These are phyloP conservation scores for Phyllopteryx taeniolatus DNA, from an alignment of 2,113 vertebrate genomes.

Conservation along the genomic window DNA sequence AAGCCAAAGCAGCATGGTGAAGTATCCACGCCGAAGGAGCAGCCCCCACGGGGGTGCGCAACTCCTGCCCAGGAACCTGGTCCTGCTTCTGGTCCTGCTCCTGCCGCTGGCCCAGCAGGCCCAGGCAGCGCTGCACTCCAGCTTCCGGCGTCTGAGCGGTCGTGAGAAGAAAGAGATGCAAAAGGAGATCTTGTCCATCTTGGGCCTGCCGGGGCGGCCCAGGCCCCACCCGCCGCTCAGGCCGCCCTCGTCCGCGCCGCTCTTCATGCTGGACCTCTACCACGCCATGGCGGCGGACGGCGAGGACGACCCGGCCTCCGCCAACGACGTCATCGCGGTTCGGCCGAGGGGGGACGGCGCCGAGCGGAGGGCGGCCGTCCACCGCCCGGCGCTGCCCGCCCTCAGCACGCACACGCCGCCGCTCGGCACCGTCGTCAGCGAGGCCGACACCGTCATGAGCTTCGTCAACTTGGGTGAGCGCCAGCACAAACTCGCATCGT, in stretches of 20 bases:
- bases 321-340: slow-evolving; percentile 48
- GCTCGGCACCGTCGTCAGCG: slow-evolving; percentile 78
- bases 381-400: slow-evolving; percentile 69
- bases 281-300: slow-evolving; percentile 81
- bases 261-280: slow-evolving; percentile 95
- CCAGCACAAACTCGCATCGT: neutral
- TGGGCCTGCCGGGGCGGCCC: slow-evolving; percentile 81
- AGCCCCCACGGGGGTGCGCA: slow-evolving; percentile 15
- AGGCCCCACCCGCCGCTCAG: slow-evolving; percentile 73
- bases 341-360: slow-evolving; percentile 44
- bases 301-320: slow-evolving; percentile 50
- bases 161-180: slow-evolving; percentile 89
- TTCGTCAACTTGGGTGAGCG: slow-evolving; percentile 93
- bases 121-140: slow-evolving; percentile 75
- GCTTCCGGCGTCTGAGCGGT: slow-evolving; percentile 80
- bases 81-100: slow-evolving; percentile 56
- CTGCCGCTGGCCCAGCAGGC: slow-evolving; percentile 69
- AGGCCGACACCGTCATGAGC: slow-evolving; percentile 93
- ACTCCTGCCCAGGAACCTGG: slow-evolving; percentile 35
- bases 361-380: slow-evolving; percentile 48
- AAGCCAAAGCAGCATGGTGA: slow-evolving; percentile 21
- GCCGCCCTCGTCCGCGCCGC: slow-evolving; percentile 84
- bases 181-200: slow-evolving; percentile 86
- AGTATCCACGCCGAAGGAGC: neutral
- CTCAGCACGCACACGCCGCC: slow-evolving; percentile 78